These are phyloP conservation scores for Fratercula arctica DNA, from an alignment of 2,797 vertebrate species.

Conservation along the genomic window DNA sequence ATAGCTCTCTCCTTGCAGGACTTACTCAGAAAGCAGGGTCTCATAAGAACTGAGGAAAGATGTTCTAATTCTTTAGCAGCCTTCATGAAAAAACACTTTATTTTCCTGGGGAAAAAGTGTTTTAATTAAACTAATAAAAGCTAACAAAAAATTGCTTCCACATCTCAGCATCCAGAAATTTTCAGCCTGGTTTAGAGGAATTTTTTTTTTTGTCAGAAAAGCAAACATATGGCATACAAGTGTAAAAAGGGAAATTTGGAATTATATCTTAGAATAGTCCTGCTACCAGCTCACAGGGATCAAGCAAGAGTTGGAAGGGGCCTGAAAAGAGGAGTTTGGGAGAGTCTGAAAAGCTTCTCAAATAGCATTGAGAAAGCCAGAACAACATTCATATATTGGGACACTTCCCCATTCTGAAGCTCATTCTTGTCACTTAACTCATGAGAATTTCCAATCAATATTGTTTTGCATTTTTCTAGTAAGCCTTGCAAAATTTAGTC, in stretches of 20 bases:
- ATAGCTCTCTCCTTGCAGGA: not conserved
- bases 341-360: not conserved
- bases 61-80: not conserved
- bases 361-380: not conserved
- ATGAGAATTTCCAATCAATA: not conserved
- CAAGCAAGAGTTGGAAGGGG: not conserved
- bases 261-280: not conserved
- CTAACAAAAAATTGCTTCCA: not conserved
- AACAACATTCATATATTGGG: not conserved
- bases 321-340: not conserved
- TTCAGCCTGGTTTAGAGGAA: not conserved
- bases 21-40: not conserved
- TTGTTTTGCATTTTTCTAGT: not conserved
- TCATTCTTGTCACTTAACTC: not conserved
- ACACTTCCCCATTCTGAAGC: not conserved
- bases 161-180: not conserved
- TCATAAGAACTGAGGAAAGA: not conserved
- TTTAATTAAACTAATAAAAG: not conserved
- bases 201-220: not conserved
- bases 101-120: not conserved
- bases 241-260: not conserved
- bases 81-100: not conserved
- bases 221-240: not conserved
- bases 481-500: not conserved
- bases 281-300: not conserved